Evolutionary conservation across 2,113 vertebrate species (phyloP).

Genomic region (Chrysemys picta): DNA sequence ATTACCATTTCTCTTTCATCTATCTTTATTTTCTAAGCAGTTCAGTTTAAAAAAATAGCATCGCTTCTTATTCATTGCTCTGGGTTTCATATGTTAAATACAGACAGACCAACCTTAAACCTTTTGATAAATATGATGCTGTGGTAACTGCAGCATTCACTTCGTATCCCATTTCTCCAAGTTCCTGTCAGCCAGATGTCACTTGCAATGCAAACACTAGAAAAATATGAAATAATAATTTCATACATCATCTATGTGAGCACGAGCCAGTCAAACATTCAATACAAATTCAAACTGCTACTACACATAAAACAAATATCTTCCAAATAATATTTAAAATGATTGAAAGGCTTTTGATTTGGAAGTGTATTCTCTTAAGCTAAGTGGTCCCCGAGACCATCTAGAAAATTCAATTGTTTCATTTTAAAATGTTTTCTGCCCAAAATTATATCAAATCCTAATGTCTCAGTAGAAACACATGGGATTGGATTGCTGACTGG

Average conservation of each 20-base stretch:
- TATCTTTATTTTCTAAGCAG: conserved; percentile 66
- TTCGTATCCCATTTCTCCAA: conserved; percentile 81
- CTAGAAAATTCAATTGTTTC: conserved; percentile 99
- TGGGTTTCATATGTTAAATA: conserved; percentile 76
- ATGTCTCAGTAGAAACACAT: conserved; percentile 98
- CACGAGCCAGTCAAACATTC: conserved; percentile 90
- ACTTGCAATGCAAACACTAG: conserved; percentile 85
- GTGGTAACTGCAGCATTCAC: conserved; percentile 80
- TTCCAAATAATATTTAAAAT: conserved; percentile 97
- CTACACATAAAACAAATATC: conserved; percentile 88
- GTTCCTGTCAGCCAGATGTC: conserved; percentile 88
- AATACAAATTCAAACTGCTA: conserved; percentile 90
- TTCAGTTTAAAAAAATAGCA: conserved; percentile 38
- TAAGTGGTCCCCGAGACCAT: conserved; percentile 99
- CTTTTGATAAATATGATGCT: conserved; percentile 82
- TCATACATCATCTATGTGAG: conserved; percentile 88
- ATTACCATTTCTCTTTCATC: conserved; percentile 69
- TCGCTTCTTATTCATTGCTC: conserved; percentile 47
- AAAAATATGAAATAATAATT: conserved; percentile 94
- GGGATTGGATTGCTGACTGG: conserved; percentile 96
- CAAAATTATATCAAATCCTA: conserved; percentile 99
- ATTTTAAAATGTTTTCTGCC: conserved; percentile 97
- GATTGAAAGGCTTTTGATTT: conserved; percentile 99
- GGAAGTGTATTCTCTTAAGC: conserved; percentile 99
- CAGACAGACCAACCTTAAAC: conserved; percentile 80